Conservation (phyloP, 2,888 invertebrate genomes). For the Abrostola tripartita region DNA sequence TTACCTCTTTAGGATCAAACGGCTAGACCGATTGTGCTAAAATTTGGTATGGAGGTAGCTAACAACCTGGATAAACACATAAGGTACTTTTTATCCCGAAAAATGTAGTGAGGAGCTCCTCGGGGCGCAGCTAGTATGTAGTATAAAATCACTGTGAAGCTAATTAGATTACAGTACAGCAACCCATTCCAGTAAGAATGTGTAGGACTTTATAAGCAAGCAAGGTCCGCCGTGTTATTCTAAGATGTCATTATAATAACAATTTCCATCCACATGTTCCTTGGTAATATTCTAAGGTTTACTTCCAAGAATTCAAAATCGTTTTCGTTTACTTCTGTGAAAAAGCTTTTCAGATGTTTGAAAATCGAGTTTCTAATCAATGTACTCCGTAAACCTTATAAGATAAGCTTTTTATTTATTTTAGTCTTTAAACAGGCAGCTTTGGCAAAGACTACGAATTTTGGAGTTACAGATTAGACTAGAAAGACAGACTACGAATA, state of each 20-base stretch:
- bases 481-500: no score
- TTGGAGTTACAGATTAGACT: no score
- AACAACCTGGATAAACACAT: no score
- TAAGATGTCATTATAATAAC: slow-evolving; percentile 35
- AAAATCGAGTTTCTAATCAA: not conserved
- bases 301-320: slow-evolving; percentile 16
- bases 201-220: slow-evolving; percentile 50
- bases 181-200: slow-evolving; percentile 35
- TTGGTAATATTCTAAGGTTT: slow-evolving; percentile 12
- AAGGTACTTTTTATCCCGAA: no score
- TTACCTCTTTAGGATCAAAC: no score
- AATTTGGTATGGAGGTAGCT: no score
- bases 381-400: not conserved
- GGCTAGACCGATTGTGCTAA: no score
- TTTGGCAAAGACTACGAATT: no score
- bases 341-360: not conserved
- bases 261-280: slow-evolving; percentile 11
- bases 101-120: no score
- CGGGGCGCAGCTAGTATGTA: no score
- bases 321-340: not conserved
- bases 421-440: no score
- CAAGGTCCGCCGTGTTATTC: slow-evolving; percentile 38
- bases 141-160: slow-evolving; percentile 27
- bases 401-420: no score
- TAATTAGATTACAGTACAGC: slow-evolving; percentile 48